Evolutionary conservation across 2,888 invertebrate species (phyloP).

Genomic region (Flabesymbios commensalis): DNA sequence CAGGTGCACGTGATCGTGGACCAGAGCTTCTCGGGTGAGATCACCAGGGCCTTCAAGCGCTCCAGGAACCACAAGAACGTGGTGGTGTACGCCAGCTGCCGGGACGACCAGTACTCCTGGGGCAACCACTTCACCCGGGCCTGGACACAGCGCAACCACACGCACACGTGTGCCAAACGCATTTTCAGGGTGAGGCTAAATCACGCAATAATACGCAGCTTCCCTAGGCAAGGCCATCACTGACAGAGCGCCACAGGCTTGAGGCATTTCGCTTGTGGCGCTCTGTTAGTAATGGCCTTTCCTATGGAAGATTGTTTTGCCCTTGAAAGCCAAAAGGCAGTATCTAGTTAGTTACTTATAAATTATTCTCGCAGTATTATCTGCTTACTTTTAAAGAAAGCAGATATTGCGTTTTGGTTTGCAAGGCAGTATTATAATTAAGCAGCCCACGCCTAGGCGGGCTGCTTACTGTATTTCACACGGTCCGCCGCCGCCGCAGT

Average conservation of each 20-base stretch:
- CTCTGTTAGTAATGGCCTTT: no score
- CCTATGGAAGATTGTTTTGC: no score
- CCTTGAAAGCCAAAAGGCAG: no score
- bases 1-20: constrained; percentile 64
- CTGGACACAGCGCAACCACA: constrained; percentile 56
- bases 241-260: constrained; percentile 1
- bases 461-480: no score
- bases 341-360: no score
- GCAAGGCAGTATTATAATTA: no score
- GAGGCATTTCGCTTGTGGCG: no score
- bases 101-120: constrained; percentile 55
- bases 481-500: no score
- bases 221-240: background rate
- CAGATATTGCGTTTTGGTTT: no score
- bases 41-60: constrained; percentile 53
- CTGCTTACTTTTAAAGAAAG: no score
- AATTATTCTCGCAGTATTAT: no score
- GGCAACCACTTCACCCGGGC: constrained; percentile 56
- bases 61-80: constrained; percentile 56
- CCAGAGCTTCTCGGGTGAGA: constrained; percentile 63
- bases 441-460: no score
- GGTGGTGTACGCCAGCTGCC: constrained; percentile 57
- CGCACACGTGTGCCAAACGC: constrained; percentile 52
- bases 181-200: constrained; percentile 53
- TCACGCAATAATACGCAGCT: background rate